A percentile compares a stretch with the other conserved stretches of the same genome.
Evolutionary conservation across 2,113 vertebrate genomes (phyloP).

Genomic region (Aythya baeri): DNA sequence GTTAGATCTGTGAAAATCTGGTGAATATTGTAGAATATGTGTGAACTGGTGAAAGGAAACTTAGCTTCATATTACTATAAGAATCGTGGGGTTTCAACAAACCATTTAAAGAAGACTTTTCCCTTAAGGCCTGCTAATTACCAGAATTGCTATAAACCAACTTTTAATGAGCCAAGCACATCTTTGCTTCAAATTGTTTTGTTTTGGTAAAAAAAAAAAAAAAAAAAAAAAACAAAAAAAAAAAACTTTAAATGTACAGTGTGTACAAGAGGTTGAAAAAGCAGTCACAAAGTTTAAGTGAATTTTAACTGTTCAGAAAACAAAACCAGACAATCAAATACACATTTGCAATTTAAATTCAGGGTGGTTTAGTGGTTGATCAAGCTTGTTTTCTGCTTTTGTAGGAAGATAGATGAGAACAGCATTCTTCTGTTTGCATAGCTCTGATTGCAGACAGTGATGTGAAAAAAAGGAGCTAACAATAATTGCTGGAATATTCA

Average conservation of each 20-base stretch:
- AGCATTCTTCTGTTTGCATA: background rate
- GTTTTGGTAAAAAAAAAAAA: too few relatives aligned
- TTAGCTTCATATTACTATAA: background rate
- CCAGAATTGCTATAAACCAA: background rate
- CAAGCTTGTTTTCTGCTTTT: background rate
- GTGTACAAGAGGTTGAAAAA: background rate
- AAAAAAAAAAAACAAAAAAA: too few relatives aligned
- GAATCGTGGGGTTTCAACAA: background rate
- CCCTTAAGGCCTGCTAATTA: background rate
- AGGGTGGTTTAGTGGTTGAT: background rate
- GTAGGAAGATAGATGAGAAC: background rate
- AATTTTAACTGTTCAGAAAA: background rate
- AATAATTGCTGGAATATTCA: constrained; percentile 1
- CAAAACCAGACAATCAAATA: background rate
- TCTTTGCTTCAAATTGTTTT: background rate
- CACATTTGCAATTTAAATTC: background rate
- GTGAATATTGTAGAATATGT: background rate
- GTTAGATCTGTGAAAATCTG: background rate
- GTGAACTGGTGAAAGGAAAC: background rate
- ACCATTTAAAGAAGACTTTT: background rate
- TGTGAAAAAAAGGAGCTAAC: background rate
- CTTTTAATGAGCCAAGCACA: background rate
- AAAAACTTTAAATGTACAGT: background rate
- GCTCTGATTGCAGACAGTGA: background rate
- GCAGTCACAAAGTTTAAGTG: background rate